Base-by-base conservation (phyloP, 2,888 invertebrate species). In the Busseola fusca region DNA sequence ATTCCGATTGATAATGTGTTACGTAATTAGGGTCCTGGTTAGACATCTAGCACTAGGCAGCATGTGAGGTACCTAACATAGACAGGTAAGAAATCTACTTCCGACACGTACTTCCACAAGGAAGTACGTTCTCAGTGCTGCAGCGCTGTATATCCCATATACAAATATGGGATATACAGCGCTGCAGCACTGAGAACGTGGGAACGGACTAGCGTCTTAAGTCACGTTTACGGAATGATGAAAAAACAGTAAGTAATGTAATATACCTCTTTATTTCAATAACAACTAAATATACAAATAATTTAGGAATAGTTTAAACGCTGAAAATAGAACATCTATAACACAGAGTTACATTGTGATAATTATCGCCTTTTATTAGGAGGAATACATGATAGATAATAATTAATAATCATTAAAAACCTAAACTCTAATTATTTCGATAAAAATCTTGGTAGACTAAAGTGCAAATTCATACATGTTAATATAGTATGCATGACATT, bases 201-300 rank as follows among this genome's bases (percentile, higher is more conserved):
- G n/a, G n/a, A n/a, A n/a, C n/a, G n/a, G 48, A 21, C n/a, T 48
- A 21, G 9, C 10, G 48, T 48, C 0, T n/a, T n/a, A 10, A 50
- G 21, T 9, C n/a, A n/a, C 12, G 30, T n/a, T n/a, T 40, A 37
- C 21, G 40, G 14, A n/a, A n/a, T 21, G 1, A 27, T 6, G 2
- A 59, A 48, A 42, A 66, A 48, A 54, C 7, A 3, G n/a, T 27
- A 37, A 42, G 12, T 50, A 64, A 12, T 69, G 52, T 82, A 74
- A 76, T 73, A 78, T 81, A 78, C 48, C 69, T 74, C 74, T 84
- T 83, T 79, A 84, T 79, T 78, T 67, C 57, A 74, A 69, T 82
- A 82, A 82, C 82, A 76, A 83, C 82, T 74, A 84, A 80, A 74
- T 78, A 70, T 72, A 78, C 75, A 84, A 74, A 84, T 82, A 83